Evolutionary conservation across 2,113 vertebrate species (phyloP), one percentile per base, ranked within the genome.

Genomic region (Dicentrarchus labrax): DNA sequence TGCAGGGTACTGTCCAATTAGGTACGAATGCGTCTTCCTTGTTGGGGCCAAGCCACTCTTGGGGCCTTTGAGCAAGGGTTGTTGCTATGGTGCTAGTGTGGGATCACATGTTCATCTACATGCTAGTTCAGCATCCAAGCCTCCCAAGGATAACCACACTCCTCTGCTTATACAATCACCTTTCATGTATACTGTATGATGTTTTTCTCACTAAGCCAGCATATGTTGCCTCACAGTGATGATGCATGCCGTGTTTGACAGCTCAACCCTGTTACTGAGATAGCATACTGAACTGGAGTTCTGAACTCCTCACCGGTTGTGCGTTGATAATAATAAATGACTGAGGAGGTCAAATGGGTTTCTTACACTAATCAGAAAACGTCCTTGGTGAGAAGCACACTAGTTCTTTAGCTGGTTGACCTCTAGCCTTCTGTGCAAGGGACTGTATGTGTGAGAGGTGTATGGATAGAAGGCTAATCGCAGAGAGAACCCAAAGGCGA

Each of bases 31-130:
- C 41, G 11, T 76, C 67, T 71, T 90, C 82, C 87, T 88, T 45
- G 1, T 68, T 80, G 82, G 80, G 86, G 75, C 86, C 38, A 21
- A 76, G 67, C 78, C 83, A 81, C 80, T 92, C 89, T 60, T 71
- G 83, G 84, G 88, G 90, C 85, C 78, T 86, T 76, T 86, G 76
- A 89, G 66, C 82, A 78, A 70, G 50, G 88, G 89, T 74, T 86
- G 94, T 93, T 94, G 85, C 94, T 86, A 93, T 93, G 91, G 91
- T 12, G 76, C 86, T 72, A 16, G 51, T 79, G 83, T 53, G 61
- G 48, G 78, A 76, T 39, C 60, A 86, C 70, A 65, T 68, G 71
- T 88, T 83, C 67, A 74, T 75, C 53, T 30, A 76, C 48, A 76
- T 79, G 68, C 73, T 57, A 72, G 78, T 70, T 87, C 64, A 70